phyloP scores from a whole-genome alignment of 2,888 invertebrate genomes.

The Torymus tubicola region DNA sequence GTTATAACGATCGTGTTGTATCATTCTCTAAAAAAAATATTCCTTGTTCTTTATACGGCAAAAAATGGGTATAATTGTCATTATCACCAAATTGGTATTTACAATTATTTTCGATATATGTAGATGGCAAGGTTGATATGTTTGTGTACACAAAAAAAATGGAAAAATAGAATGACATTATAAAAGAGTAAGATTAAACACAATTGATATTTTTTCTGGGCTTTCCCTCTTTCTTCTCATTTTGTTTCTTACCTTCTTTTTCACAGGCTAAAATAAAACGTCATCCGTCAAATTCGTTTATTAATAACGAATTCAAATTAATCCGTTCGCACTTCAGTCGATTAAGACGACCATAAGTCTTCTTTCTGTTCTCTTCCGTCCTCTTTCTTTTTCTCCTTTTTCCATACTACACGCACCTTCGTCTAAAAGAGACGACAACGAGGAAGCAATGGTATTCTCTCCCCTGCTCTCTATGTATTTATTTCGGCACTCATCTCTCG shows the following conservation, averaged over 20 bases:
- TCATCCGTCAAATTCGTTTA: slow-evolving; percentile 41
- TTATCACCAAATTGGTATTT: slow-evolving; percentile 12
- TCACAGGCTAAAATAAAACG: background rate
- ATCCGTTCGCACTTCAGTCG: slow-evolving; percentile 72
- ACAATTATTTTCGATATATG: slow-evolving; percentile 17
- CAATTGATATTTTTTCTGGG: slow-evolving; percentile 23
- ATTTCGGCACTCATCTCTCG: no score
- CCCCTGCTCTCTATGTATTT: no score
- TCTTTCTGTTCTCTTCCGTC: slow-evolving; percentile 22
- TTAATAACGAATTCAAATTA: slow-evolving; percentile 71
- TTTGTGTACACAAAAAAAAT: background rate
- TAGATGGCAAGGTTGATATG: background rate
- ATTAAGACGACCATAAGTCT: slow-evolving; percentile 69
- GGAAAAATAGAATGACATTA: slow-evolving; percentile 12
- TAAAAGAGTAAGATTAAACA: slow-evolving; percentile 36
- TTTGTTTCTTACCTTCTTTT: background rate
- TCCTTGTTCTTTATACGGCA: slow-evolving; percentile 4
- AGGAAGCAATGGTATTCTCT: no score
- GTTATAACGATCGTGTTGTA: slow-evolving; percentile 9
- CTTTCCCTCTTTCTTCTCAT: background rate
- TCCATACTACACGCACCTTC: no score
- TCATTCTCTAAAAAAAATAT: slow-evolving; percentile 16
- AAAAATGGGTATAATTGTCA: slow-evolving; percentile 15
- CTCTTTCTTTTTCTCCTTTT: background rate
- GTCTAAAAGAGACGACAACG: no score